Base-by-base conservation (phyloP, 1,140 invertebrate genomes). In the Halotydeus destructor region DNA sequence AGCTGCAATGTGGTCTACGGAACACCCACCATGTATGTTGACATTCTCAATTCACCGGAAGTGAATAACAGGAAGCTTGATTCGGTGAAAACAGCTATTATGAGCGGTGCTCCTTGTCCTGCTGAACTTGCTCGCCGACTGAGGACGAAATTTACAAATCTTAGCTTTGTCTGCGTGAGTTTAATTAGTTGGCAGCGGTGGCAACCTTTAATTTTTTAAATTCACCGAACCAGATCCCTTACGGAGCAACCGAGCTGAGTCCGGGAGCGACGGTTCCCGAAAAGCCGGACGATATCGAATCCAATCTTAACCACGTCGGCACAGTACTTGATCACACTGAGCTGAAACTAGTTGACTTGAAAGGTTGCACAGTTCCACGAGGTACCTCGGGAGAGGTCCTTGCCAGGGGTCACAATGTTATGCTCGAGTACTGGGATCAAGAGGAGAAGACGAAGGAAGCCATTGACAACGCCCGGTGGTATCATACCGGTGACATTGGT, bases 1-100 rank as follows among this genome's bases (percentile, higher is more conserved):
- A 78, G 75, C 54, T 85, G 82, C 52, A 74, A 72, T 2, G 56
- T 78, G 5, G 58, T 82, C 12, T 81, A 78, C 52, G 89, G 89
- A 11, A 94, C 89, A 0, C 91, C 91, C 3, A 96, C 89, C 0
- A 97, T 98, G 88, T 86, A 79, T 57, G 76, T 93, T 40, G 84
- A 94, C 57, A 65, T 84, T 41, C 51, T 85, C 28, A 61, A 64
- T 39, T 57, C 56, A 24, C 11, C 38, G 1, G 44, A 59, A 1
- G 57, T 61, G 39, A 36, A 52, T n/a, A 31, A 37, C 21, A 5
- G 31, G 30, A 12, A 42, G 16, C 25, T 30, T 44, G 16, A 24
- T 12, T 44, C 33, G 12, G 24, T 3, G 12, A 19, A 42, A 14
- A 16, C 8, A 49, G 55, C 46, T 23, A 49, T 80, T 0, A 72